Base-by-base conservation (phyloP, 2,113 vertebrate species). In the Nesoenas mayeri region DNA sequence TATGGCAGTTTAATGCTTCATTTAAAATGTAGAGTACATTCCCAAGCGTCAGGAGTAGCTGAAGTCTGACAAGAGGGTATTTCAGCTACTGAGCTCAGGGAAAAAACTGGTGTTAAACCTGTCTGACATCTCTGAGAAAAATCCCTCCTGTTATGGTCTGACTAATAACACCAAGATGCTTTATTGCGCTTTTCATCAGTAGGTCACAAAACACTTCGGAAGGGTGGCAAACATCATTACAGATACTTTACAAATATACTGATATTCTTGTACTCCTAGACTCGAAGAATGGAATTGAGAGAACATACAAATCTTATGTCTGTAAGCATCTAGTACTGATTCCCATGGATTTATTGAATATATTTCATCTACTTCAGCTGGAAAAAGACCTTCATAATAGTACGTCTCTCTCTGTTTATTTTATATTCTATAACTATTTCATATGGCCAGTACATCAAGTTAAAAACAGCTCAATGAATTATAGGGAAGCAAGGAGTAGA, bases 31-130 rank as follows among this genome's bases (percentile, higher is more conserved):
- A 50, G 72, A 84, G 48, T 31, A 73, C 14, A 8, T 92, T 91
- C 44, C 40, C 51, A 48, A 74, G 85, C 28, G 67, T 61, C 79
- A 74, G 69, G 6, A 51, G 67, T 25, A 91, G 85, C 75, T 34
- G 25, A 91, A 67, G 60, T 40, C 79, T 95, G 93, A 66, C 78
- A 96, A 71, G 74, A 93, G 82, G 85, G 53, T 88, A 89, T 84
- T 89, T 66, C 40, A 65, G 65, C 85, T 72, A 11, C 65, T 0
- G 13, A 67, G 64, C 58, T 79, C n/a, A 44, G 47, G 82, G 69
- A 81, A 93, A 95, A 36, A 86, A 88, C 69, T 74, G 65, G 44
- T 86, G 80, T 61, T 88, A 93, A 91, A 93, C 72, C 77, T 93
- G 61, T 80, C 90, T 67, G 85, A 93, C 73, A 88, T 79, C 48